phyloP scores from a whole-genome alignment of 2,888 invertebrate species.

The Rhagonycha lutea region DNA sequence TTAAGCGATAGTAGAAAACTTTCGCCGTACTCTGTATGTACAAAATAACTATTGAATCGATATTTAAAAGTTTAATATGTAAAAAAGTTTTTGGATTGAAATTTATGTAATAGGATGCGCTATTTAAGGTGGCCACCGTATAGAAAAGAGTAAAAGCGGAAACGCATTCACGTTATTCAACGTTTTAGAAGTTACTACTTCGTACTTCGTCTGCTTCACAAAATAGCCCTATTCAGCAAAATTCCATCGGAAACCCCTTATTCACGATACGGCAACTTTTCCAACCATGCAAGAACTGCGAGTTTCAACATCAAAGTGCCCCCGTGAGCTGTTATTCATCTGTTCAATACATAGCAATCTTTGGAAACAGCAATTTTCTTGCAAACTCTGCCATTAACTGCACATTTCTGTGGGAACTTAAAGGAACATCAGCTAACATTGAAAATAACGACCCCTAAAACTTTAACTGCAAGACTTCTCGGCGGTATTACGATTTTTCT shows the following conservation, averaged over 20 bases:
- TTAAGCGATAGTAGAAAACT: neutral
- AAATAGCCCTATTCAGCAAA: slow-evolving; percentile 25
- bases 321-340: slow-evolving; percentile 24
- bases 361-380: slow-evolving; percentile 29
- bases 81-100: slow-evolving; percentile 8
- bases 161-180: slow-evolving; percentile 19
- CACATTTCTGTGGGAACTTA: slow-evolving; percentile 18
- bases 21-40: neutral
- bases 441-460: slow-evolving; percentile 7
- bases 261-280: slow-evolving; percentile 16
- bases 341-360: slow-evolving; percentile 28
- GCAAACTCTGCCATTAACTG: slow-evolving; percentile 27
- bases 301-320: slow-evolving; percentile 25
- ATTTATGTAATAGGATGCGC: slow-evolving; percentile 16
- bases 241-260: slow-evolving; percentile 27
- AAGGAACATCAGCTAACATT: slow-evolving; percentile 4
- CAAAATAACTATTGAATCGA: neutral
- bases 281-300: slow-evolving; percentile 17
- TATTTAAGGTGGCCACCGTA: neutral
- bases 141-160: slow-evolving; percentile 11
- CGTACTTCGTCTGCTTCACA: slow-evolving; percentile 23
- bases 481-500: neutral
- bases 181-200: slow-evolving; percentile 21
- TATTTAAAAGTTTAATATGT: slow-evolving; percentile 3
- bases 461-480: neutral